A percentile compares a stretch with the other conserved stretches of the same genome.
Evolutionary conservation across 2,113 vertebrate species (phyloP).

Genomic region (Ivindomyrus marchei): DNA sequence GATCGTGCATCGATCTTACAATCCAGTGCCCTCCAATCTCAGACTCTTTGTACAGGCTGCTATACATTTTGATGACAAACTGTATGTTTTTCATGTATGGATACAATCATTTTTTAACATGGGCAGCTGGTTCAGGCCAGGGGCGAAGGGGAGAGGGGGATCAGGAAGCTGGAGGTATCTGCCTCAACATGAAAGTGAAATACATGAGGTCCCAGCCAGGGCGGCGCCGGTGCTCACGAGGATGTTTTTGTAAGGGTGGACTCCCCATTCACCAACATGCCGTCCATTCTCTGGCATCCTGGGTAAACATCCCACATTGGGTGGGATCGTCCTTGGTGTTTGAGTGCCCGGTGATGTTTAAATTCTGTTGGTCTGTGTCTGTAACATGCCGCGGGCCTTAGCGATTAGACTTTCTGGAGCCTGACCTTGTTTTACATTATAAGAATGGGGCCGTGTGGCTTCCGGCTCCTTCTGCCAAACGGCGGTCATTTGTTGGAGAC

Average conservation of each 20-base stretch:
- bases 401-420: conserved; percentile 31
- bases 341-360: neutral
- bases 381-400: conserved; percentile 15
- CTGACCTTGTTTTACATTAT: conserved; percentile 37
- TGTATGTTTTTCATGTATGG: neutral
- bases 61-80: neutral
- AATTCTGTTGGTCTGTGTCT: neutral
- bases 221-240: neutral
- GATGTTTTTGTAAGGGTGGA: neutral
- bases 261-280: neutral
- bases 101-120: neutral
- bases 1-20: neutral
- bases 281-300: neutral
- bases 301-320: neutral
- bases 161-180: neutral
- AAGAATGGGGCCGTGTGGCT: conserved; percentile 4
- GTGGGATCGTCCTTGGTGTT: neutral
- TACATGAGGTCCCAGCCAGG: neutral
- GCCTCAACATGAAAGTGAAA: neutral
- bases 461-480: conserved; percentile 20
- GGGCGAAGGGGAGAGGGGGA: neutral
- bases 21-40: neutral
- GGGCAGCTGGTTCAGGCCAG: neutral
- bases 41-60: neutral
- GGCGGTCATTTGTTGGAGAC: conserved; percentile 15